These are phyloP conservation scores for Xestia ashworthii DNA, from an alignment of 2,888 invertebrate genomes.

Conservation along the genomic window DNA sequence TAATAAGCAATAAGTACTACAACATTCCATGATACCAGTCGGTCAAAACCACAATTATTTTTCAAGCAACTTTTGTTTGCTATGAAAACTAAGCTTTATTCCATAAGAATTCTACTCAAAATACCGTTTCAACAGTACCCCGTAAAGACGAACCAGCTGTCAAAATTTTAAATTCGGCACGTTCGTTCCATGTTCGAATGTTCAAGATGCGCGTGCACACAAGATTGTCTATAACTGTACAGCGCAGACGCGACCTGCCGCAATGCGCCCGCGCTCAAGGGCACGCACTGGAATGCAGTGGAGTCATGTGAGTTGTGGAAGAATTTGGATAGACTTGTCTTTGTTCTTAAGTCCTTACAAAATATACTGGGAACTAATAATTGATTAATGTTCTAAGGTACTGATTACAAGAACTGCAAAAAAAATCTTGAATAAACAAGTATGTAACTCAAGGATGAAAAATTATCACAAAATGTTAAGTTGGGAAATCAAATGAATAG, in stretches of 20 bases:
- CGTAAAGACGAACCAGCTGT: conserved; percentile 23
- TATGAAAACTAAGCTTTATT: background rate
- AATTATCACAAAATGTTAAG: background rate
- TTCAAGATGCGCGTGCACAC: conserved; percentile 59
- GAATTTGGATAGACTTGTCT: background rate
- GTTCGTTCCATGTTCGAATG: conserved; percentile 49
- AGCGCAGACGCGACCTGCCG: conserved; percentile 83
- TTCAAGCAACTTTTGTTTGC: background rate
- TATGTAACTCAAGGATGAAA: background rate
- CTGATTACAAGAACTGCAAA: background rate
- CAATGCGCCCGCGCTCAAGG: conserved; percentile 86
- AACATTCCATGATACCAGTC: background rate
- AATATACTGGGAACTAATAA: background rate
- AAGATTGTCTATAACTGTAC: conserved; percentile 78
- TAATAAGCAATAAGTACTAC: background rate
- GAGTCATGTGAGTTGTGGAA: conserved; percentile 22
- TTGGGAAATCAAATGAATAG: background rate
- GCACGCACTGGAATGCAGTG: conserved; percentile 65
- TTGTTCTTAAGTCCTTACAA: conserved; percentile 16
- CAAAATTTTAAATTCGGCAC: conserved; percentile 59
- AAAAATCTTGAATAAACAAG: background rate
- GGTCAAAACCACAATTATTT: background rate
- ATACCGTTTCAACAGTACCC: conserved; percentile 27
- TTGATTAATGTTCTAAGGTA: background rate
- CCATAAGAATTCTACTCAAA: conserved; percentile 16